Percentiles rank a stretch among this genome's conserved stretches.
Evolutionary conservation across 1,140 invertebrate genomes (phyloP).

Genomic region (Cydia pomonella): DNA sequence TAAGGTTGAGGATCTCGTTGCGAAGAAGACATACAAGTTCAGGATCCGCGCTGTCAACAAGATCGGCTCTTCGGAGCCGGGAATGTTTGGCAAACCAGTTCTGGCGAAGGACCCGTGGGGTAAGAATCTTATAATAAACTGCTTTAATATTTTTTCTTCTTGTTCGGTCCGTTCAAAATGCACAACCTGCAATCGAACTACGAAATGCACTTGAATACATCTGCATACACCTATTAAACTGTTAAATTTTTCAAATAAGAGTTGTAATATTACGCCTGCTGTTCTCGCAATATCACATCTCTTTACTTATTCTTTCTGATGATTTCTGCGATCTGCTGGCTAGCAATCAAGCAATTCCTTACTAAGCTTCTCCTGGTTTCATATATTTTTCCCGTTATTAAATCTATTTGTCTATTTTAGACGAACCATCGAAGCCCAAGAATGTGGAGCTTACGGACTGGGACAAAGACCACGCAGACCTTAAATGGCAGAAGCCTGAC

Average conservation of each 20-base stretch:
- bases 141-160: background rate
- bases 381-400: background rate
- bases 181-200: too few relatives aligned
- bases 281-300: too few relatives aligned
- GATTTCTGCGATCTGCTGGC: too few relatives aligned
- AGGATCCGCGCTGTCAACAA: slow-evolving; percentile 97
- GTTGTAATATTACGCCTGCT: too few relatives aligned
- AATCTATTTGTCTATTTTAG: slow-evolving; percentile 75
- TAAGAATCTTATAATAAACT: slow-evolving; percentile 67
- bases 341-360: too few relatives aligned
- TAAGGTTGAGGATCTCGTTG: slow-evolving; percentile 93
- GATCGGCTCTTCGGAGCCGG: slow-evolving; percentile 93
- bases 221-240: too few relatives aligned
- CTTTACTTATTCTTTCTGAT: too few relatives aligned
- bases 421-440: slow-evolving; percentile 96
- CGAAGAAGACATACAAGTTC: slow-evolving; percentile 97
- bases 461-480: slow-evolving; percentile 97
- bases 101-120: slow-evolving; percentile 99
- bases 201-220: too few relatives aligned
- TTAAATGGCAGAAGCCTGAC: slow-evolving; percentile 95
- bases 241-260: too few relatives aligned
- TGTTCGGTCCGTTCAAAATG: too few relatives aligned
- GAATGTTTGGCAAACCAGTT: slow-evolving; percentile 91
- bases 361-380: background rate
- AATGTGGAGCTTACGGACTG: slow-evolving; percentile 96